A percentile compares a stretch with the other conserved stretches of the same genome.
These are phyloP conservation scores for Thereva unica DNA, from an alignment of 2,888 invertebrate species.

Conservation along the genomic window DNA sequence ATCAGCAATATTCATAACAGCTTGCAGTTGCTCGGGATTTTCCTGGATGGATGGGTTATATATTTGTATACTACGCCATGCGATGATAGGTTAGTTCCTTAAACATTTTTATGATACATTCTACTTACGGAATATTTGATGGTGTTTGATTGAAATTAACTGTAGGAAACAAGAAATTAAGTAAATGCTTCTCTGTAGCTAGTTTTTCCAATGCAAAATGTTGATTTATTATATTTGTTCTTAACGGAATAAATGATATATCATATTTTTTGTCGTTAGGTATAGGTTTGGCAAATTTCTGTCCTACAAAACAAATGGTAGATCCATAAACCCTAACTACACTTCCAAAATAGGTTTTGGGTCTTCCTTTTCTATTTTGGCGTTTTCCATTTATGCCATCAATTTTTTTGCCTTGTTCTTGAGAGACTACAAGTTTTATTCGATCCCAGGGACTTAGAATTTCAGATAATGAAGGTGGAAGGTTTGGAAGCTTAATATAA, in stretches of 20 bases:
- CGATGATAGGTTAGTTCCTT: not conserved
- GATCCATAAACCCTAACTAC: slow-evolving; percentile 24
- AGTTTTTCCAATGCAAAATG: slow-evolving; percentile 50
- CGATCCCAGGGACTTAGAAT: too few relatives aligned
- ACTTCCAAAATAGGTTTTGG: not conserved
- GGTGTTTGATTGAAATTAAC: slow-evolving; percentile 5
- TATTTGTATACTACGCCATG: slow-evolving; percentile 44
- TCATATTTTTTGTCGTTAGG: slow-evolving; percentile 36
- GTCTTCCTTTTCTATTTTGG: too few relatives aligned
- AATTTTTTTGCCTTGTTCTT: too few relatives aligned
- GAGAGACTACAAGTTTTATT: too few relatives aligned
- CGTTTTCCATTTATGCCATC: too few relatives aligned
- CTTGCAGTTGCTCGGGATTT: slow-evolving; percentile 67
- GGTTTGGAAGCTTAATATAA: not conserved
- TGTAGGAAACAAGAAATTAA: slow-evolving; percentile 30
- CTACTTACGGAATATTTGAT: slow-evolving; percentile 19
- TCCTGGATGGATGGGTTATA: slow-evolving; percentile 54
- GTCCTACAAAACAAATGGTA: slow-evolving; percentile 11
- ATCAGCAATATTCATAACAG: slow-evolving; percentile 69
- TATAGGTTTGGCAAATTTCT: not conserved
- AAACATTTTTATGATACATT: not conserved
- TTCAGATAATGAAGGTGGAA: too few relatives aligned
- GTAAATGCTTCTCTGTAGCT: slow-evolving; percentile 16
- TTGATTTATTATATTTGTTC: slow-evolving; percentile 50
- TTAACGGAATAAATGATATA: slow-evolving; percentile 48